These are phyloP conservation scores for Uromys caudimaculatus DNA, from an alignment of 2,797 vertebrate genomes.

Conservation along the genomic window DNA sequence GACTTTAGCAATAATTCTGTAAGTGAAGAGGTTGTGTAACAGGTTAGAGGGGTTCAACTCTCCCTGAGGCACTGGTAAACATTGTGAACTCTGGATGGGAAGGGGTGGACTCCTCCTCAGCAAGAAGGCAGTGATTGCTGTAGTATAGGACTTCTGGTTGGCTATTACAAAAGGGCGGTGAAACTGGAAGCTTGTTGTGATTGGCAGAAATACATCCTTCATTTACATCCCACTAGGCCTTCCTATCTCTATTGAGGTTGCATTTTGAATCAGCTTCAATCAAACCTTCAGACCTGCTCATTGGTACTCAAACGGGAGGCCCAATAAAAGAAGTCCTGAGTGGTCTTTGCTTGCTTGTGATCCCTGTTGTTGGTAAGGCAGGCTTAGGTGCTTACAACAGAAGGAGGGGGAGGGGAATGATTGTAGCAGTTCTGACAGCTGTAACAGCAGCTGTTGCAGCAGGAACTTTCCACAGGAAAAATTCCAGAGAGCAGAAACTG, in stretches of 20 bases:
- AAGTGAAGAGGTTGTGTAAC: not conserved
- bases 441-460: not conserved
- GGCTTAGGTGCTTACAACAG: not conserved
- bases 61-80: not conserved
- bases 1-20: constrained; percentile 21
- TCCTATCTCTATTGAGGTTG: not conserved
- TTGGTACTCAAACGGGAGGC: not conserved
- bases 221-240: not conserved
- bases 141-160: not conserved
- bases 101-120: not conserved
- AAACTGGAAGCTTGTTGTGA: not conserved
- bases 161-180: not conserved
- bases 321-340: not conserved
- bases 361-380: not conserved
- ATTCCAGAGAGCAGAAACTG: not conserved
- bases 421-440: not conserved
- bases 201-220: not conserved
- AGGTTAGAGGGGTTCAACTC: not conserved
- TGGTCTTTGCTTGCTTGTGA: not conserved
- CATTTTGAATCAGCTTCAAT: not conserved
- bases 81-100: not conserved
- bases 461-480: not conserved
- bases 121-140: not conserved
- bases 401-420: not conserved
- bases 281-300: not conserved